Evolutionary conservation across 2,797 vertebrate species (phyloP).

Genomic region (Oryzias dopingdopingensis): DNA sequence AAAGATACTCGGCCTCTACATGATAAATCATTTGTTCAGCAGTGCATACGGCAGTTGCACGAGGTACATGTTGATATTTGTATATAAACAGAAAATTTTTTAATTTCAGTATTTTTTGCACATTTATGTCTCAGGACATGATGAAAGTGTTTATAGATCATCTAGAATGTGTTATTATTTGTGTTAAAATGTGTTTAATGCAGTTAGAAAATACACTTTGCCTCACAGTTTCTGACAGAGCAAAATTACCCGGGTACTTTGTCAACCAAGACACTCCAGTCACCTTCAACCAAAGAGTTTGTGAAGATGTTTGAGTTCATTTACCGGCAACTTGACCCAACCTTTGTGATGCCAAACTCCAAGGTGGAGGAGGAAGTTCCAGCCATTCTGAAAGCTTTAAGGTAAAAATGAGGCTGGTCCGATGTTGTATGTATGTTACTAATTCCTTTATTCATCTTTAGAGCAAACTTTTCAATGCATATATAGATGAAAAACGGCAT

Average conservation of each 20-base stretch:
- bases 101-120: background rate
- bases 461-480: background rate
- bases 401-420: constrained; percentile 68
- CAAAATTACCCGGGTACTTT: constrained; percentile 83
- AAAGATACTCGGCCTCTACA: constrained; percentile 93
- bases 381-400: constrained; percentile 85
- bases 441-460: background rate
- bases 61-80: constrained; percentile 76
- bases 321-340: constrained; percentile 85
- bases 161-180: background rate
- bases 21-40: constrained; percentile 92
- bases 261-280: constrained; percentile 88
- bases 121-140: background rate
- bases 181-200: background rate
- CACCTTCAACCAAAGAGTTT: constrained; percentile 94
- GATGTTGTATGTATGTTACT: background rate
- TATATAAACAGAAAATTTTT: background rate
- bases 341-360: constrained; percentile 86
- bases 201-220: background rate
- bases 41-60: constrained; percentile 90
- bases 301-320: constrained; percentile 94
- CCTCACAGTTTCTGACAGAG: constrained; percentile 85
- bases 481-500: background rate
- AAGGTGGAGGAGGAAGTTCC: constrained; percentile 97
- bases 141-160: background rate